These are phyloP conservation scores for Elephas maximus DNA, from an alignment of 2,113 vertebrate species.

Conservation along the genomic window DNA sequence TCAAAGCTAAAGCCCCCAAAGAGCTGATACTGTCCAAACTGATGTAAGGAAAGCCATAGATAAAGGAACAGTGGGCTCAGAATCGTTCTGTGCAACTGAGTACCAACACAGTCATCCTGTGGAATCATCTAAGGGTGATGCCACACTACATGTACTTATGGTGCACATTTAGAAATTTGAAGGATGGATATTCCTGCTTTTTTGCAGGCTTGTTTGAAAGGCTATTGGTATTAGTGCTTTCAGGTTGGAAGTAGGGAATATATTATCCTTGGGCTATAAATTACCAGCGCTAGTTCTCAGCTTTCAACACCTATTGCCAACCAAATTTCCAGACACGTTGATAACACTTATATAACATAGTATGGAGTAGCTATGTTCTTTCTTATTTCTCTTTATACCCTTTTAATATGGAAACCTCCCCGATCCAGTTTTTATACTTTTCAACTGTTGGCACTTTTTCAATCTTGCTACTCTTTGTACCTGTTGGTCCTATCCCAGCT, in stretches of 20 bases:
- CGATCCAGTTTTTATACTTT: background rate
- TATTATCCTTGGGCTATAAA: background rate
- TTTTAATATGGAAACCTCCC: conserved; percentile 8
- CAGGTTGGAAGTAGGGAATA: background rate
- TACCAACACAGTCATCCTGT: background rate
- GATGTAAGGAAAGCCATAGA: background rate
- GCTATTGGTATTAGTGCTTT: background rate
- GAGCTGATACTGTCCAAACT: background rate
- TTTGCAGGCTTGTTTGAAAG: background rate
- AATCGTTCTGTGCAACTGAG: background rate
- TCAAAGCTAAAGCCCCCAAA: background rate
- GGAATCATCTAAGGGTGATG: background rate
- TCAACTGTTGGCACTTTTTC: background rate
- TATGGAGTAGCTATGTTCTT: background rate
- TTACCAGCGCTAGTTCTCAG: background rate
- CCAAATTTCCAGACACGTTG: background rate
- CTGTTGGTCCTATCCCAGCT: background rate
- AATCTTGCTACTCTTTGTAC: background rate
- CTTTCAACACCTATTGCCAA: background rate
- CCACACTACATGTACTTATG: background rate
- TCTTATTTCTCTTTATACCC: background rate
- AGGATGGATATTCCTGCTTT: background rate
- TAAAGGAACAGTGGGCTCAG: background rate
- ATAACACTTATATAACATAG: background rate
- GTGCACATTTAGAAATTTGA: background rate